Evolutionary conservation across 2,113 vertebrate genomes (phyloP).

Genomic region (Helogale parvula): DNA sequence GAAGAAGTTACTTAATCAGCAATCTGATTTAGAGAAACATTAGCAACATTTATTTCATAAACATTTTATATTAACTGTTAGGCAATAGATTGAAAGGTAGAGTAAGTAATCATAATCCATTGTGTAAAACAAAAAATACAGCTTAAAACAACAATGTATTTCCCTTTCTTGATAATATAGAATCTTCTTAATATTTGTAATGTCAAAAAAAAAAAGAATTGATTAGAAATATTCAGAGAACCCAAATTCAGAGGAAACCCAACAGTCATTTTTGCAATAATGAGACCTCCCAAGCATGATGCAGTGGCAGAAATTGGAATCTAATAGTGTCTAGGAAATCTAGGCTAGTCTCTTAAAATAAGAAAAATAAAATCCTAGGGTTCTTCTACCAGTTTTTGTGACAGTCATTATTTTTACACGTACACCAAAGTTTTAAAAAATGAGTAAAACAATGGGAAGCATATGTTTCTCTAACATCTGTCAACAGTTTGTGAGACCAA

Average conservation of each 20-base stretch:
- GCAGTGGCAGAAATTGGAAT: conserved; percentile 35
- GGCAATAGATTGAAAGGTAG: conserved; percentile 23
- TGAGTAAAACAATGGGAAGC: conserved; percentile 50
- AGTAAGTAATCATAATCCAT: conserved; percentile 31
- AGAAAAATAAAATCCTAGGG: conserved; percentile 41
- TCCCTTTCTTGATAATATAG: conserved; percentile 10
- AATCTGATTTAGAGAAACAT: conserved; percentile 19
- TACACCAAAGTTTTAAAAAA: conserved; percentile 54
- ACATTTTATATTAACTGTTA: conserved; percentile 30
- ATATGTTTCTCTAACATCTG: conserved; percentile 15
- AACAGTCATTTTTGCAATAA: conserved; percentile 68
- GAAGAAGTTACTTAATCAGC: conserved; percentile 37
- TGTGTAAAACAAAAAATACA: background rate
- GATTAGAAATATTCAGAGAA: conserved; percentile 52
- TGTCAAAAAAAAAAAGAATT: conserved; percentile 55
- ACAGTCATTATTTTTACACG: conserved; percentile 65
- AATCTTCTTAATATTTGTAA: conserved; percentile 27
- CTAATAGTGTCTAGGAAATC: conserved; percentile 33
- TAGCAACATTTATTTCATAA: conserved; percentile 13
- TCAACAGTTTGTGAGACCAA: conserved; percentile 7
- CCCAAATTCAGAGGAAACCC: conserved; percentile 51
- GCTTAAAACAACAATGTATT: conserved; percentile 41
- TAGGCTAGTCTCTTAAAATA: conserved; percentile 52
- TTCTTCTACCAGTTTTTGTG: conserved; percentile 53
- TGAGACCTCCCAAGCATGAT: conserved; percentile 58